Conservation (phyloP, 1,140 invertebrate genomes). For the Colletes gigas region DNA sequence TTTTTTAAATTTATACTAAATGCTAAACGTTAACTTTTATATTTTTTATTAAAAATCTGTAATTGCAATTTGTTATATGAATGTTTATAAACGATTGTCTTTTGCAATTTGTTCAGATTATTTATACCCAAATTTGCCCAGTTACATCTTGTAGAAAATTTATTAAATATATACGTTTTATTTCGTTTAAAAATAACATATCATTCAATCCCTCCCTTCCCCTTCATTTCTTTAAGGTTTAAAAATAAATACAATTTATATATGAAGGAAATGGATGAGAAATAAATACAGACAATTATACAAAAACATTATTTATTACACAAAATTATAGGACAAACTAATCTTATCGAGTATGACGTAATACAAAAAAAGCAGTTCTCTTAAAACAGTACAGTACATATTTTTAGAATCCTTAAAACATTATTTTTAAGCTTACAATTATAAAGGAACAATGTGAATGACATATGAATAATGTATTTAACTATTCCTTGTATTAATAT, state of each 20-base stretch:
- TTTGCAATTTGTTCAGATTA: background rate
- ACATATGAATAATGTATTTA: background rate
- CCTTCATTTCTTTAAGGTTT: too few species aligned
- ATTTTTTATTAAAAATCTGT: background rate
- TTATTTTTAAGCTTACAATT: background rate
- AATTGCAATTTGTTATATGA: background rate
- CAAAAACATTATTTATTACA: constrained; percentile 11
- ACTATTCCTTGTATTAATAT: background rate
- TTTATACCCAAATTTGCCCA: background rate
- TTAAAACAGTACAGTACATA: too few species aligned
- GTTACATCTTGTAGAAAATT: background rate
- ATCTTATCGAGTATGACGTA: background rate
- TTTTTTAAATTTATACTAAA: constrained; percentile 10
- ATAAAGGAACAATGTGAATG: background rate
- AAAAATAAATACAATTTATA: background rate
- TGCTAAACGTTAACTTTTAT: constrained; percentile 6
- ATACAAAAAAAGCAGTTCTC: background rate
- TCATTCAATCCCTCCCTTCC: background rate
- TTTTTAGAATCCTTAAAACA: background rate
- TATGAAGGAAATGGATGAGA: background rate
- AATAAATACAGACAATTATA: constrained; percentile 7
- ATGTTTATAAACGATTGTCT: constrained; percentile 9
- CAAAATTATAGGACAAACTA: background rate
- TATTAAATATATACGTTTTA: background rate
- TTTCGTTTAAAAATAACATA: background rate